Conservation (phyloP, 30 jellyfish, hydroid and myxozoan genomes). For the Clytia hemisphaerica region DNA sequence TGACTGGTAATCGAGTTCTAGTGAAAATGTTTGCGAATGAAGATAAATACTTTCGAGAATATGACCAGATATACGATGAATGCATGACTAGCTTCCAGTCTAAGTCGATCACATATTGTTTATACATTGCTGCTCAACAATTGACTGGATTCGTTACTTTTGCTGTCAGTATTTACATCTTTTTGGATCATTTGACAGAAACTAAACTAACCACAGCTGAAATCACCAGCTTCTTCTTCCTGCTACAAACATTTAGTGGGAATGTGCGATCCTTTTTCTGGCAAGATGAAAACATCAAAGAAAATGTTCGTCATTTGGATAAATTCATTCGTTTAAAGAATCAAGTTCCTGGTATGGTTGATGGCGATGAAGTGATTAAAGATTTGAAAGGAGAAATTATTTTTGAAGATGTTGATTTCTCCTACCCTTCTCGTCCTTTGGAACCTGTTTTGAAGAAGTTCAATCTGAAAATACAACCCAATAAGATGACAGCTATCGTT, state of each 20-base stretch:
- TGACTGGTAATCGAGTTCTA: not conserved
- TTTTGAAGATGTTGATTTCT: conserved; percentile 44
- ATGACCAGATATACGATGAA: not conserved
- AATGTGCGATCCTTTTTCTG: not conserved
- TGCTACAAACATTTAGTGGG: not conserved
- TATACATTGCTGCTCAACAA: no score
- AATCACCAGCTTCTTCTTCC: not conserved
- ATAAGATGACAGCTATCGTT: conserved; percentile 63
- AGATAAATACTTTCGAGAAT: not conserved
- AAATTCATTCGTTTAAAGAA: not conserved
- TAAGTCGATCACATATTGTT: no score
- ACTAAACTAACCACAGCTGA: not conserved
- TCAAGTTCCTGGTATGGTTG: not conserved
- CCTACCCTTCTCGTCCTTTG: conserved; percentile 67
- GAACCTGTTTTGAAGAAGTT: conserved; percentile 32
- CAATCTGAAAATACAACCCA: conserved; percentile 38
- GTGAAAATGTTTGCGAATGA: not conserved
- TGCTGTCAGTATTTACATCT: not conserved
- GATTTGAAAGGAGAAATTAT: conserved; percentile 44
- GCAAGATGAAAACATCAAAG: not conserved
- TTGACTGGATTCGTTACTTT: no score
- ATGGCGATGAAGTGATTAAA: not conserved
- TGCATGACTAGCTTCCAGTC: no score
- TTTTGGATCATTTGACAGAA: not conserved
- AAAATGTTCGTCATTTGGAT: not conserved